Conservation (phyloP, 1,140 invertebrate genomes). For the Drosophila tristis region DNA sequence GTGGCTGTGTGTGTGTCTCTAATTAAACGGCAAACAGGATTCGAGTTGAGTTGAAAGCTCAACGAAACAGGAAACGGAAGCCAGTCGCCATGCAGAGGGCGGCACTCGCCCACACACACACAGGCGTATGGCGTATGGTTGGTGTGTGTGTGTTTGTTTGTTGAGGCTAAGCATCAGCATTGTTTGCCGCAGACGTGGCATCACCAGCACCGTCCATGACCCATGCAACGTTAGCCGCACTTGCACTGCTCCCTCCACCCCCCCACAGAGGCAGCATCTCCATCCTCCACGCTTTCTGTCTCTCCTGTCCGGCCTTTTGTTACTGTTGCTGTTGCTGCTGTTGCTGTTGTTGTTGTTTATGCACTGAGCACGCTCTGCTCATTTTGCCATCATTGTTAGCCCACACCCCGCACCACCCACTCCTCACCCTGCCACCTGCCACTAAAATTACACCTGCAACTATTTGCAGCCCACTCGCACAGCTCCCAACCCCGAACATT, state of each 20-base stretch:
- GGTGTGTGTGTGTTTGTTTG: slow-evolving; percentile 70
- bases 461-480: background rate
- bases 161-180: slow-evolving; percentile 68
- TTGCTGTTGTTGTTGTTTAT: slow-evolving; percentile 28
- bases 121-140: slow-evolving; percentile 5
- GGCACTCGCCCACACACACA: background rate
- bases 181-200: slow-evolving; percentile 56
- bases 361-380: slow-evolving; percentile 50
- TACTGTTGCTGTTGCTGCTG: slow-evolving; percentile 9
- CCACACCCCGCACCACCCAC: background rate
- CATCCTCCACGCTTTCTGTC: background rate
- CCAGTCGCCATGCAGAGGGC: slow-evolving; percentile 68
- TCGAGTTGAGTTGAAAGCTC: slow-evolving; percentile 80
- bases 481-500: background rate
- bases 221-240: slow-evolving; percentile 22
- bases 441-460: background rate
- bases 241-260: too few species aligned
- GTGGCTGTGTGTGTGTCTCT: slow-evolving; percentile 69
- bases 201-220: slow-evolving; percentile 42
- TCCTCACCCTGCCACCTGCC: background rate
- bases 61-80: slow-evolving; percentile 82
- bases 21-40: slow-evolving; percentile 83
- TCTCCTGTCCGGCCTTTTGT: background rate
- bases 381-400: slow-evolving; percentile 64
- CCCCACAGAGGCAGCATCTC: too few species aligned